Conservation (phyloP, 2,797 vertebrate species). For the Phalanger gymnotis region DNA sequence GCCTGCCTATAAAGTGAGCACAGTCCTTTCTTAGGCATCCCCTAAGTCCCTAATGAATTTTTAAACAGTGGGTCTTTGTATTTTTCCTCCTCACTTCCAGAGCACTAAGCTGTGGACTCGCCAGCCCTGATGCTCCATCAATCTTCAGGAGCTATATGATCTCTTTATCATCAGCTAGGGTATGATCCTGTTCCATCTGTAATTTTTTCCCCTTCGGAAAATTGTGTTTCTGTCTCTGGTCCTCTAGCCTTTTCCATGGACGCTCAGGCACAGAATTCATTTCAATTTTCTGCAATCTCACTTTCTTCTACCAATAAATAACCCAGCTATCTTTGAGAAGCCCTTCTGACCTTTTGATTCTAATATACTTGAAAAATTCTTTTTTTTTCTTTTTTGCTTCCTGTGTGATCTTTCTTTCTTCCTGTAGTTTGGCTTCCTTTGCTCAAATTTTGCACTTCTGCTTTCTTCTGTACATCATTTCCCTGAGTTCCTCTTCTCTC, state of each 20-base stretch:
- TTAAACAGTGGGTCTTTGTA: neutral
- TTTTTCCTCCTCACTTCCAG: neutral
- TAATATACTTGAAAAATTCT: constrained; percentile 63
- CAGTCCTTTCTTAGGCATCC: neutral
- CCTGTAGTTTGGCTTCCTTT: constrained; percentile 54
- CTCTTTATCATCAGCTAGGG: constrained; percentile 65
- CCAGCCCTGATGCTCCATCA: neutral
- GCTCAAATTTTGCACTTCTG: constrained; percentile 12
- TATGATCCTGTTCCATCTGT: constrained; percentile 44
- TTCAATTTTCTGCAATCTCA: constrained; percentile 73
- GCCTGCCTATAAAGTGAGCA: neutral
- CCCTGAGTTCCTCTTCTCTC: neutral
- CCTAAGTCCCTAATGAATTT: neutral
- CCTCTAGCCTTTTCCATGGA: constrained; percentile 67
- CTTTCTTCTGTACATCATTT: neutral
- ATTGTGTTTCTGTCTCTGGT: constrained; percentile 71
- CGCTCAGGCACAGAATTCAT: constrained; percentile 70
- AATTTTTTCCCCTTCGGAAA: constrained; percentile 53
- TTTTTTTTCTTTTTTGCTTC: constrained; percentile 66
- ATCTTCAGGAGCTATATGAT: constrained; percentile 36
- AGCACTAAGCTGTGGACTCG: neutral
- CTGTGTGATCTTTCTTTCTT: constrained; percentile 47
- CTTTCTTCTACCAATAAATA: constrained; percentile 71
- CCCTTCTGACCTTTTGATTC: constrained; percentile 69
- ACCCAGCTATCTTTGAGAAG: constrained; percentile 53